phyloP scores from a whole-genome alignment of 2,113 vertebrate species.

The Stomatorhinus ivindoensis region DNA sequence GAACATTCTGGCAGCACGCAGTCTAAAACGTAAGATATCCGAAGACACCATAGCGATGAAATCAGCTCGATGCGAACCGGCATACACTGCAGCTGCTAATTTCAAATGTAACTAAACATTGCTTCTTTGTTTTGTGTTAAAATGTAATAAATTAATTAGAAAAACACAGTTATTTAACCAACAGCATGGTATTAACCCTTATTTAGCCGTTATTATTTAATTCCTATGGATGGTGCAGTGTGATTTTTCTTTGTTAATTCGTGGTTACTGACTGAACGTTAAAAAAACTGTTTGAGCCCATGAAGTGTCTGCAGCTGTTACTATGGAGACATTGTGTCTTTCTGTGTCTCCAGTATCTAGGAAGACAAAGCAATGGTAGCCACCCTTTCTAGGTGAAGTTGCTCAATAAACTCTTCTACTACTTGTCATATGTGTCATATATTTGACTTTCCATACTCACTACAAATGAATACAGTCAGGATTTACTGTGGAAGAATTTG shows the following conservation, averaged over 20 bases:
- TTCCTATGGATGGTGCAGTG: background rate
- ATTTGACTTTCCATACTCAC: background rate
- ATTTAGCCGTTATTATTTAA: background rate
- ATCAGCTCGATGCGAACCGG: background rate
- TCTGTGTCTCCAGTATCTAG: background rate
- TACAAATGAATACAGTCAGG: conserved; percentile 34
- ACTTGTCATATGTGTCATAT: no score
- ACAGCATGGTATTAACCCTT: background rate
- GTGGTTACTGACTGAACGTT: background rate
- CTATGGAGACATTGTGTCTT: background rate
- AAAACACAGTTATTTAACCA: background rate
- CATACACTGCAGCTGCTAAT: conserved; percentile 63
- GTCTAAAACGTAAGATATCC: background rate
- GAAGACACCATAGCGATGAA: background rate
- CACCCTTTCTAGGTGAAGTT: background rate
- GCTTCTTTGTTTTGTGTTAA: conserved; percentile 48
- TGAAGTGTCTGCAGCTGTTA: background rate
- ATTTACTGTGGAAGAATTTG: conserved; percentile 35
- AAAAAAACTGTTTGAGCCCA: background rate
- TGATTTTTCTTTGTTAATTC: conserved; percentile 10
- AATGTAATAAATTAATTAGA: background rate
- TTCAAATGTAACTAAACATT: conserved; percentile 58
- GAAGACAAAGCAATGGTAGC: background rate
- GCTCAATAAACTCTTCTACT: background rate
- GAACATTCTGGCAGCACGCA: background rate